Base-by-base conservation (phyloP, 1,140 invertebrate species). In the Diabrotica virgifera region DNA sequence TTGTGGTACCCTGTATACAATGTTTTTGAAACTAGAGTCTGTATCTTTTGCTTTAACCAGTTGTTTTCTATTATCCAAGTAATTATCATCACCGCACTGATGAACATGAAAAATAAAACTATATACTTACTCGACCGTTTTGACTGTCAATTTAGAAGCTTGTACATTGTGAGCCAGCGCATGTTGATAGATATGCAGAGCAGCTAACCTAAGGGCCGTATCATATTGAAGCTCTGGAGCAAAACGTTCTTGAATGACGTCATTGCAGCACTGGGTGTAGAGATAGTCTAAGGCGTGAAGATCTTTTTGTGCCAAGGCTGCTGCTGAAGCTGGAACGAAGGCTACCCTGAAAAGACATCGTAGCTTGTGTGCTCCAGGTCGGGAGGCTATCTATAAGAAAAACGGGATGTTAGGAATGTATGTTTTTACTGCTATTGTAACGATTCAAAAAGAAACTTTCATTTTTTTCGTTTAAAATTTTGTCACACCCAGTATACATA, bases 221-320 rank as follows among this genome's bases (percentile, higher is more conserved):
- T 96, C 94, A 53, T 93, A 92, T 72, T 94, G 91, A 59, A 96
- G 83, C 76, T 96, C 94, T 0, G 93, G 92, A 0, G 92, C 89
- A 78, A 95, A 95, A 52, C 94, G 79, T 75, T 96, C 94, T 75
- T 95, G 90, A 7, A 94, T 90, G 6, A 96, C 92, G 80, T 97
- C 94, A 77, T 95, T 96, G 76, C 93, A 95, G 79, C 93, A 95
- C 84, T 95, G 87, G 74, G 90, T 85, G 80, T 93, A 97, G 12
- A 96, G 85, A 80, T 97, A 97, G 79, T 96, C 93, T 74, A 97
- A 87, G 8, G 92, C 90, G 13, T 89, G 86, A 4, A 92, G 82
- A 81, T 96, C 94, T 72, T 87, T 85, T 75, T 91, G 87, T 0
- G 93, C 88, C 40, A 96, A 78, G 40, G 91, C 90, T 11, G 90